These are phyloP conservation scores for Zaprionus gabonicus DNA, from an alignment of 1,140 invertebrate genomes.

Conservation along the genomic window DNA sequence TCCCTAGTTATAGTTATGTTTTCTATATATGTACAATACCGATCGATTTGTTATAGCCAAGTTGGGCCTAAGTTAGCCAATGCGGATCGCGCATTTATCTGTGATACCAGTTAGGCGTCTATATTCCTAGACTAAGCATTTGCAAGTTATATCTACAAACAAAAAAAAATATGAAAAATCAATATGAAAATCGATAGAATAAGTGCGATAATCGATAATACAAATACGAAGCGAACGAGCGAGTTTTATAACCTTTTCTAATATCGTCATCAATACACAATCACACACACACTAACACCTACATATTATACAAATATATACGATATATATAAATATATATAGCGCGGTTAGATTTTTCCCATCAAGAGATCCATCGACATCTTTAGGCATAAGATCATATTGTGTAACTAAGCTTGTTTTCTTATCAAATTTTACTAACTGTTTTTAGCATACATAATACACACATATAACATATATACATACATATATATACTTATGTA, in stretches of 20 bases:
- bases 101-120: conserved; percentile 76
- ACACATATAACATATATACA: conserved; percentile 28
- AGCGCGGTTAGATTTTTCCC: conserved; percentile 32
- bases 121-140: conserved; percentile 52
- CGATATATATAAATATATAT: conserved; percentile 34
- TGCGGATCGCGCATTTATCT: conserved; percentile 72
- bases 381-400: conserved; percentile 43
- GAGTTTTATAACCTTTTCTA: conserved; percentile 75
- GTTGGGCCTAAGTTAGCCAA: conserved; percentile 65
- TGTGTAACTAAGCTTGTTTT: conserved; percentile 61
- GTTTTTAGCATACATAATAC: conserved; percentile 45
- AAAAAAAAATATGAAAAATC: conserved; percentile 12
- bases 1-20: background rate
- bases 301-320: conserved; percentile 20
- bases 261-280: conserved; percentile 49
- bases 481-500: conserved; percentile 16
- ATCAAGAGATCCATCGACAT: conserved; percentile 30
- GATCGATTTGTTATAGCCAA: conserved; percentile 60
- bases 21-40: conserved; percentile 9
- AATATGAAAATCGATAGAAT: conserved; percentile 29
- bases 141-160: conserved; percentile 39
- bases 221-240: conserved; percentile 39
- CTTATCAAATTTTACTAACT: conserved; percentile 52
- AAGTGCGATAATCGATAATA: conserved; percentile 13
- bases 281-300: conserved; percentile 20